phyloP scores from a whole-genome alignment of 2,113 vertebrate genomes.

The Pseudopipra pipra region DNA sequence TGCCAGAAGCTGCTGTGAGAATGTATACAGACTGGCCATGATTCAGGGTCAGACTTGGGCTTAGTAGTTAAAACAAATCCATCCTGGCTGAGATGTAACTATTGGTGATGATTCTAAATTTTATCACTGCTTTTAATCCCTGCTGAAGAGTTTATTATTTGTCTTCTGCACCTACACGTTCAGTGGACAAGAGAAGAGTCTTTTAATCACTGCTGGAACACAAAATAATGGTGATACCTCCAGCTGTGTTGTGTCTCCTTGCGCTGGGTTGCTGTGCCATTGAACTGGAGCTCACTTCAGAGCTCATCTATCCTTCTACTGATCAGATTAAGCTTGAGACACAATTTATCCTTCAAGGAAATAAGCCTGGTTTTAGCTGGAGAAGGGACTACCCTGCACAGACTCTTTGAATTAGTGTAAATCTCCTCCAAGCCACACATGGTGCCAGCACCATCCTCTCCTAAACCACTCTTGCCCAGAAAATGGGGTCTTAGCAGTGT shows the following conservation, averaged over 20 bases:
- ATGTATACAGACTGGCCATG: background rate
- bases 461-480: background rate
- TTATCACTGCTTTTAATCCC: background rate
- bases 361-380: background rate
- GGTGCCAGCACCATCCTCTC: background rate
- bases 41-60: background rate
- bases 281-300: background rate
- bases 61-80: background rate
- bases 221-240: background rate
- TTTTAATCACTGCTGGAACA: background rate
- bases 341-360: background rate
- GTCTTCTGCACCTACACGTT: background rate
- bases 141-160: background rate
- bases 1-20: background rate
- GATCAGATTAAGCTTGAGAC: background rate
- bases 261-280: background rate
- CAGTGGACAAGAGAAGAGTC: background rate
- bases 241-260: background rate
- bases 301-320: background rate
- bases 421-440: background rate
- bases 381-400: background rate
- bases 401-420: background rate
- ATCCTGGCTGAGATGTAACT: background rate
- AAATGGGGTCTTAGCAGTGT: background rate
- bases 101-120: background rate